phyloP scores from a whole-genome alignment of 1,140 invertebrate genomes.

The Drosophila kohkoa region DNA sequence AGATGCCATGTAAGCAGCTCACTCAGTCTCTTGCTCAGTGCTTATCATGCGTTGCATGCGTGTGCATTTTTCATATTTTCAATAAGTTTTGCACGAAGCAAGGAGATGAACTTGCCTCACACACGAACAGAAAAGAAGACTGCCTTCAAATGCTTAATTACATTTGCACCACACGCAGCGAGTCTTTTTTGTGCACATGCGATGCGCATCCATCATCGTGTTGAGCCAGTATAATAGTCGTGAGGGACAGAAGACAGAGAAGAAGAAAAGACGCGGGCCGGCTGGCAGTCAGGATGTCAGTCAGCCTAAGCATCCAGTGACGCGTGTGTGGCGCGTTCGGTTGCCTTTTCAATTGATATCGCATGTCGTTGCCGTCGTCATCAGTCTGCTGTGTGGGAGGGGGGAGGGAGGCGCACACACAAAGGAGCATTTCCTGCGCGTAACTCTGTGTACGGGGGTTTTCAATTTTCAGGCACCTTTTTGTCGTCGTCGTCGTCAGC shows the following conservation, averaged over 20 bases:
- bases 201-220: constrained; percentile 67
- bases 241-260: background rate
- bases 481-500: constrained; percentile 19
- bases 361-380: constrained; percentile 52
- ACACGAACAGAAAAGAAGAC: too few species aligned
- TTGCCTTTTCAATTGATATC: constrained; percentile 59
- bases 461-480: constrained; percentile 63
- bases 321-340: constrained; percentile 35
- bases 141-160: constrained; percentile 72
- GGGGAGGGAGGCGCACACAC: constrained; percentile 15
- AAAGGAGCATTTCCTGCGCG: constrained; percentile 30
- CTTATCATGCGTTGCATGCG: constrained; percentile 45
- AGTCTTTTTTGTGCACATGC: constrained; percentile 46
- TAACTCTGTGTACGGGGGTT: constrained; percentile 45
- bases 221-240: constrained; percentile 48
- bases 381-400: constrained; percentile 25
- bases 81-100: constrained; percentile 40
- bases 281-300: constrained; percentile 16
- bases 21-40: background rate
- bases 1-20: constrained; percentile 25
- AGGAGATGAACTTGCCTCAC: background rate
- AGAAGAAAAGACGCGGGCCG: background rate
- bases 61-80: constrained; percentile 69
- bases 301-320: constrained; percentile 49
- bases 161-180: constrained; percentile 69